A percentile compares a stretch with the other conserved stretches of the same genome.
Evolutionary conservation across 1,140 invertebrate species (phyloP).

Genomic region (Drosophila watanabei): DNA sequence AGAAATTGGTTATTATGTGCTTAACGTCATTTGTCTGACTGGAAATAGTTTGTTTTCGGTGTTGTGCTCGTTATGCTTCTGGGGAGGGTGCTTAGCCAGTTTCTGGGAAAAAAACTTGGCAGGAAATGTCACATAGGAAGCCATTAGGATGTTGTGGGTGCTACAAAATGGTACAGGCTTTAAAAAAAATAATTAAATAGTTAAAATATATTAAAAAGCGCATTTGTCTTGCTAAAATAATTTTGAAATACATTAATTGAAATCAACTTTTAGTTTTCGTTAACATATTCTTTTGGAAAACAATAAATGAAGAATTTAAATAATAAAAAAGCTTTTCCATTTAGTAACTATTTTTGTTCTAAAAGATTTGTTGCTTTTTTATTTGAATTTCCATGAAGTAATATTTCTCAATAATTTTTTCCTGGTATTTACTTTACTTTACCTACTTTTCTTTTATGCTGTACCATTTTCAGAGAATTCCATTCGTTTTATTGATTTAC

Average conservation of each 20-base stretch:
- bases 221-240: neutral
- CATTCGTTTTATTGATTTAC: neutral
- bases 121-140: conserved; percentile 10
- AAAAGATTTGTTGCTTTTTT: neutral
- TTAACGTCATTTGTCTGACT: conserved; percentile 83
- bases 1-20: conserved; percentile 85
- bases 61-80: conserved; percentile 4
- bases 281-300: neutral
- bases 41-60: conserved; percentile 72
- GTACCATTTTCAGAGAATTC: neutral
- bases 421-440: neutral
- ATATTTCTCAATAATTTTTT: neutral
- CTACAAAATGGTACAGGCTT: neutral
- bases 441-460: too few relatives aligned
- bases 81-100: conserved; percentile 25
- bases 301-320: neutral
- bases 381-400: neutral
- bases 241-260: neutral
- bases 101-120: neutral
- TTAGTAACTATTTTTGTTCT: neutral
- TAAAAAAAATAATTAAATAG: neutral
- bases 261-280: neutral
- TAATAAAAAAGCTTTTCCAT: too few relatives aligned
- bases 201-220: neutral
- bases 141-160: neutral